Evolutionary conservation across 2,797 vertebrate genomes (phyloP).

Genomic region (Prionace glauca): DNA sequence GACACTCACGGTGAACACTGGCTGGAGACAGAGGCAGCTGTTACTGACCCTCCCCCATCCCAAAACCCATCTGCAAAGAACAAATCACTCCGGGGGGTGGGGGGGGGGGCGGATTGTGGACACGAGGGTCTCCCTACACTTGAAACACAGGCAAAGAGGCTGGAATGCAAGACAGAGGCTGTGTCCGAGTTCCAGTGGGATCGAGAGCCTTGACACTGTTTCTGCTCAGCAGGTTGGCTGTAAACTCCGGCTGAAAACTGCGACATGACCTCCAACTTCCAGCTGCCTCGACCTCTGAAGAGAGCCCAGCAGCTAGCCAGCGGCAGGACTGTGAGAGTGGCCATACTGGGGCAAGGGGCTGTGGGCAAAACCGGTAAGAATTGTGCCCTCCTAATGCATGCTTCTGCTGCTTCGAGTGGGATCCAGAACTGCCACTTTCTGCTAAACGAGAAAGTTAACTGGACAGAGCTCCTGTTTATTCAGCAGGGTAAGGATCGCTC

Average conservation of each 20-base stretch:
- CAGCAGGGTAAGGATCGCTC: not conserved
- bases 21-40: not conserved
- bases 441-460: not conserved
- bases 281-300: slow-evolving; percentile 10
- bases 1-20: not conserved
- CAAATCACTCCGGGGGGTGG: not conserved
- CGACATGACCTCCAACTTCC: not conserved
- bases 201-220: not conserved
- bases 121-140: not conserved
- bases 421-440: not conserved
- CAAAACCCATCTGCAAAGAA: not conserved
- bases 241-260: not conserved
- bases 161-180: not conserved
- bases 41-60: too few relatives aligned
- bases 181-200: not conserved
- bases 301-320: not conserved
- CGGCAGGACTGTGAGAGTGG: not conserved
- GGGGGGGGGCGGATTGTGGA: not conserved
- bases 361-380: not conserved
- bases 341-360: not conserved
- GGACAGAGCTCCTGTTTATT: too few relatives aligned
- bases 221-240: not conserved
- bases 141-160: not conserved
- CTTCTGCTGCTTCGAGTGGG: not conserved
- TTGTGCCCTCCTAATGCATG: too few relatives aligned